Conservation (phyloP, 2,888 invertebrate genomes). For the Synanthedon tipuliformis region DNA sequence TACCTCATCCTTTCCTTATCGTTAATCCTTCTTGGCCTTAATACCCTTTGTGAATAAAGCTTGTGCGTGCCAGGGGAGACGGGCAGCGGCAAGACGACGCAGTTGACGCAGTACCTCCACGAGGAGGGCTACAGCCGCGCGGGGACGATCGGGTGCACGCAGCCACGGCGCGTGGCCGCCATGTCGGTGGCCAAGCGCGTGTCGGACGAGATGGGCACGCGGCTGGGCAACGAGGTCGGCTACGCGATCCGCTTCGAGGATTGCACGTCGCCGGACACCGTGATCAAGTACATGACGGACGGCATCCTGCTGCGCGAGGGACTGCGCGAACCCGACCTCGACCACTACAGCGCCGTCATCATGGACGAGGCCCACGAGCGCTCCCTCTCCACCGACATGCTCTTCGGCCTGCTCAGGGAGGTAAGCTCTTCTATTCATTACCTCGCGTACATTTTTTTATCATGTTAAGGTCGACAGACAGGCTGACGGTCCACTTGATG, state of each 20-base stretch:
- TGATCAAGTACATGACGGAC: slow-evolving; percentile 99
- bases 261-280: slow-evolving; percentile 93
- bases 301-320: slow-evolving; percentile 97
- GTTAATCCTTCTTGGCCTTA: too few relatives aligned
- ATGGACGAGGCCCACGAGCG: slow-evolving; percentile 99
- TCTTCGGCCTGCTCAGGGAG: slow-evolving; percentile 95
- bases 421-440: slow-evolving; percentile 49
- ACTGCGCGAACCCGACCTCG: slow-evolving; percentile 93
- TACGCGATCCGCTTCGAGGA: slow-evolving; percentile 99
- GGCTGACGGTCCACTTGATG: too few relatives aligned
- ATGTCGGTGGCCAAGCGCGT: slow-evolving; percentile 99
- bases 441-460: too few relatives aligned
- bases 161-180: slow-evolving; percentile 94
- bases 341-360: slow-evolving; percentile 96
- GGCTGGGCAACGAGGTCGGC: slow-evolving; percentile 91
- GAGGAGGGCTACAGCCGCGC: slow-evolving; percentile 95
- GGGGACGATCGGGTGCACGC: slow-evolving; percentile 98
- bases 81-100: slow-evolving; percentile 98
- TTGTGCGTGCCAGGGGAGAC: slow-evolving; percentile 76
- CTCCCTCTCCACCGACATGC: slow-evolving; percentile 96
- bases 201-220: slow-evolving; percentile 95
- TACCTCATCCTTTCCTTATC: too few relatives aligned
- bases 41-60: too few relatives aligned
- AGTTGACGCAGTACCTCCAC: slow-evolving; percentile 95
- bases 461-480: too few relatives aligned